These are phyloP conservation scores for Puma concolor DNA, from an alignment of 2,113 vertebrate species.

Conservation along the genomic window DNA sequence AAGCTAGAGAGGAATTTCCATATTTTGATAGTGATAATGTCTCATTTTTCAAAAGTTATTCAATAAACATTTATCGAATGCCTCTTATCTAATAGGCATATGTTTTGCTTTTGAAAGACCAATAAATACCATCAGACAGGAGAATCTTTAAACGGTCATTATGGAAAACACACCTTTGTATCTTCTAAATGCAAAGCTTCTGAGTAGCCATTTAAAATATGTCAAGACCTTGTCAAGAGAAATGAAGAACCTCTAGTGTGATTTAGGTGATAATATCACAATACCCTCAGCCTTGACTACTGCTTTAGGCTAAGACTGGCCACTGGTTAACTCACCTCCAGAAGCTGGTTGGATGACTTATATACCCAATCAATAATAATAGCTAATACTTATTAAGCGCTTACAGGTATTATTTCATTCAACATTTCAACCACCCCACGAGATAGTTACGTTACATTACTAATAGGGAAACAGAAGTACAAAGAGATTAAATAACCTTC, in stretches of 20 bases:
- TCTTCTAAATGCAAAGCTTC: constrained; percentile 16
- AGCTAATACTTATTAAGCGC: neutral
- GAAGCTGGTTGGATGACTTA: neutral
- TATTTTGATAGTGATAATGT: constrained; percentile 12
- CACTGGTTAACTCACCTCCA: neutral
- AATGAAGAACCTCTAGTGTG: neutral
- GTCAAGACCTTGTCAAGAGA: neutral
- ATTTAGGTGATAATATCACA: neutral
- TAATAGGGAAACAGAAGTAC: neutral
- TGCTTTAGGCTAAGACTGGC: neutral
- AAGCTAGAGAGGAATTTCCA: neutral
- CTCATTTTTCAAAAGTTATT: constrained; percentile 50
- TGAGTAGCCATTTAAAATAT: neutral
- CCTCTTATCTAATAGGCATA: constrained; percentile 14
- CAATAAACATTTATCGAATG: constrained; percentile 9
- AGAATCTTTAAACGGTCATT: constrained; percentile 45
- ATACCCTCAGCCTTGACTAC: neutral
- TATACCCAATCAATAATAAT: neutral
- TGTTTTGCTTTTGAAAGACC: constrained; percentile 50
- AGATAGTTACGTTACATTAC: neutral
- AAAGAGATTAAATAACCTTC: constrained; percentile 15
- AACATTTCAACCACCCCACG: neutral
- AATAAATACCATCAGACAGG: constrained; percentile 8
- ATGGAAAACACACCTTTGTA: constrained; percentile 22
- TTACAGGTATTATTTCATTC: neutral